phyloP scores from a whole-genome alignment of 2,888 invertebrate genomes.

The Tenthredo scrophulariae region DNA sequence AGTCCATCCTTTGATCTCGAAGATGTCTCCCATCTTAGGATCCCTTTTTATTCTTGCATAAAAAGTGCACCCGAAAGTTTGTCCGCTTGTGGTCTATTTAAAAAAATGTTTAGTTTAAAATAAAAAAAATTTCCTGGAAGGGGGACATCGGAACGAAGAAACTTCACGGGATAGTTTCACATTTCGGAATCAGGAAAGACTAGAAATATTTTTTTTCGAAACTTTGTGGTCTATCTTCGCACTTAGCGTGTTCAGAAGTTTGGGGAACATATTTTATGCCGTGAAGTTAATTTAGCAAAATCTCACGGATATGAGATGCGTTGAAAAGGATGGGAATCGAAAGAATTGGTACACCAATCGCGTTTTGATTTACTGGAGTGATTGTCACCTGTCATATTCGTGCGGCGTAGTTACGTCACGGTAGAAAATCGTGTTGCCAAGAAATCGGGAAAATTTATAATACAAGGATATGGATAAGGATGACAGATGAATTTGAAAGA shows the following conservation, averaged over 20 bases:
- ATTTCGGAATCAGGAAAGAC: not conserved
- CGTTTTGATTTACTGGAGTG: constrained; percentile 41
- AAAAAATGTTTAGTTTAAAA: not conserved
- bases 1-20: not conserved
- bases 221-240: too few species aligned
- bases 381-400: constrained; percentile 39
- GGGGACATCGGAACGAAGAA: constrained; percentile 4
- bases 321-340: not conserved
- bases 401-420: constrained; percentile 2
- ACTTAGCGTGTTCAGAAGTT: not conserved
- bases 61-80: not conserved
- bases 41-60: not conserved
- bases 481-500: constrained; percentile 17
- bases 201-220: not conserved
- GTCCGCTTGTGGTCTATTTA: not conserved
- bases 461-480: constrained; percentile 4
- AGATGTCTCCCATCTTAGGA: not conserved
- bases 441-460: constrained; percentile 24
- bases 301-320: not conserved
- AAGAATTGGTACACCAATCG: not conserved
- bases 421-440: constrained; percentile 15
- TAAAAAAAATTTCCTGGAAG: too few species aligned
- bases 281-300: not conserved
- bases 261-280: not conserved
- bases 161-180: not conserved